phyloP scores from a whole-genome alignment of 2,113 vertebrate species.

The Nestor notabilis region DNA sequence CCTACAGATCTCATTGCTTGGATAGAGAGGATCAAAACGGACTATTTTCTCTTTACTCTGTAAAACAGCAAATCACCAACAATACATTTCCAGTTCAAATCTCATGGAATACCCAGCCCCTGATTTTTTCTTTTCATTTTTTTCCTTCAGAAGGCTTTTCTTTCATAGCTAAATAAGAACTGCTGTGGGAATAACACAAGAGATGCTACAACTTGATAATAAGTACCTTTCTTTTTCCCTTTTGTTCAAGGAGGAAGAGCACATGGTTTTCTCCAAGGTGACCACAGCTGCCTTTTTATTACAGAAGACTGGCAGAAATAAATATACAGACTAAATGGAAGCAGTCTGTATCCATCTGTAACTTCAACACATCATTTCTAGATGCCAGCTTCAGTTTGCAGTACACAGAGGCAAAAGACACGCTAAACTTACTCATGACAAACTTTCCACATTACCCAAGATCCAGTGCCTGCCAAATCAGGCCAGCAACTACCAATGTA shows the following conservation, averaged over 20 bases:
- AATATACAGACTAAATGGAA: background rate
- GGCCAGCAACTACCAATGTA: background rate
- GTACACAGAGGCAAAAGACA: background rate
- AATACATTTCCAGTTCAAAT: background rate
- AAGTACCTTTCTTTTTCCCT: background rate
- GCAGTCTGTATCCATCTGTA: background rate
- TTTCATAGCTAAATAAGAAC: background rate
- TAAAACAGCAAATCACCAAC: background rate
- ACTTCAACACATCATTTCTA: background rate
- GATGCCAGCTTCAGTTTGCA: background rate
- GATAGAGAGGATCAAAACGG: background rate
- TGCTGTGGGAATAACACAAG: background rate
- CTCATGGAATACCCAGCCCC: background rate
- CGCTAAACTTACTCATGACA: background rate
- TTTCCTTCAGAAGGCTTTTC: background rate
- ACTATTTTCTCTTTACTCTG: background rate
- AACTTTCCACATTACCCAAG: background rate
- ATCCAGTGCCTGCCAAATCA: background rate
- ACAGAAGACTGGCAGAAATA: background rate
- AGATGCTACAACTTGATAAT: background rate
- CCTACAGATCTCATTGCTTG: background rate
- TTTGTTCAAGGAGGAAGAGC: conserved; percentile 6
- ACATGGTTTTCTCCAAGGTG: conserved; percentile 26
- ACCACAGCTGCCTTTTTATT: background rate
- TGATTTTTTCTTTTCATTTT: background rate